phyloP scores from a whole-genome alignment of 2,888 invertebrate genomes.

The Platypus cylindrus region DNA sequence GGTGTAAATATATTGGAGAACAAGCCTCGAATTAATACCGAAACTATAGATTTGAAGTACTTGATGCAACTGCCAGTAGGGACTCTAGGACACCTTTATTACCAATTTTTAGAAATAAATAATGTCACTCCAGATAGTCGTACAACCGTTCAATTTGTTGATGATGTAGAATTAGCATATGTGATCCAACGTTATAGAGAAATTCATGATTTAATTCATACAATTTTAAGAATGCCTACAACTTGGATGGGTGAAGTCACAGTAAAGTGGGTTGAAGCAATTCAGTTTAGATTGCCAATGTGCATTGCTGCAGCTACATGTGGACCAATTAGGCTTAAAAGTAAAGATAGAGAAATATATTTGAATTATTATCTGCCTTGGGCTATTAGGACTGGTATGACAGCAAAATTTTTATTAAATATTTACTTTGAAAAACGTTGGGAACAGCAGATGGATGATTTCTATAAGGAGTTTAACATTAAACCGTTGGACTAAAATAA shows the following conservation, averaged over 20 bases:
- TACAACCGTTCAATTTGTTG: conserved; percentile 79
- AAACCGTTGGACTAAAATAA: conserved; percentile 34
- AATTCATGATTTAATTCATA: conserved; percentile 90
- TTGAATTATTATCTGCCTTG: conserved; percentile 68
- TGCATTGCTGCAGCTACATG: conserved; percentile 86
- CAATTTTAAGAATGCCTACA: conserved; percentile 84
- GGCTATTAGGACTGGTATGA: conserved; percentile 67
- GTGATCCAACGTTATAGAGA: conserved; percentile 96
- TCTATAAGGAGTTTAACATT: conserved; percentile 73
- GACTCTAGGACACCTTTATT: conserved; percentile 78
- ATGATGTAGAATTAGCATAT: conserved; percentile 81
- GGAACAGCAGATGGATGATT: conserved; percentile 72
- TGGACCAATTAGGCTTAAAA: conserved; percentile 75
- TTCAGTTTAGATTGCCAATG: conserved; percentile 93
- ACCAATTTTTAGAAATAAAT: conserved; percentile 69
- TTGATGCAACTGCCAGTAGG: conserved; percentile 61
- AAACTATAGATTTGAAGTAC: conserved; percentile 60
- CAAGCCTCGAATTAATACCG: conserved; percentile 77
- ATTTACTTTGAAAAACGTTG: conserved; percentile 89
- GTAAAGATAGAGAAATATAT: conserved; percentile 69
- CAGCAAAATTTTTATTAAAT: conserved; percentile 69
- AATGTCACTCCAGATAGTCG: conserved; percentile 87
- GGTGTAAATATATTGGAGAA: conserved; percentile 63
- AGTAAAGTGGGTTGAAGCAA: conserved; percentile 95
- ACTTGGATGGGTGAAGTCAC: conserved; percentile 87